Percentiles rank a stretch among this genome's conserved stretches.
Evolutionary conservation across 1,140 invertebrate species (phyloP).

Genomic region (Odontomachus brunneus): DNA sequence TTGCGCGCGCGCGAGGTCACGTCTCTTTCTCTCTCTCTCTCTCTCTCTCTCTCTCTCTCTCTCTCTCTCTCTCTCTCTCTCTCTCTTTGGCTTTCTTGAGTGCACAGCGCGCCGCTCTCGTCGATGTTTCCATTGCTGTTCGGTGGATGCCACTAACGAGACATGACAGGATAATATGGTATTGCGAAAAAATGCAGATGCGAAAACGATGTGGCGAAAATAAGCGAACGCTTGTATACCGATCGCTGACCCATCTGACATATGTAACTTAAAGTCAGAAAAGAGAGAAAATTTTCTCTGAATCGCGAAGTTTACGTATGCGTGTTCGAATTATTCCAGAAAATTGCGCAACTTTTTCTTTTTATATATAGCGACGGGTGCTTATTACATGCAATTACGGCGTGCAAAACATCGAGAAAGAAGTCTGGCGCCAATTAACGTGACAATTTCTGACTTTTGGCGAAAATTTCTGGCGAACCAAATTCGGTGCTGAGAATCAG

Average conservation of each 20-base stretch:
- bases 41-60: too few species aligned
- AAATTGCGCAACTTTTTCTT: too few species aligned
- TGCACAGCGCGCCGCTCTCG: not conserved
- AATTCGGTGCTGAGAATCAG: too few species aligned
- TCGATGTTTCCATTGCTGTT: constrained; percentile 11
- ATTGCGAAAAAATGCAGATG: constrained; percentile 29
- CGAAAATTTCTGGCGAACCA: too few species aligned
- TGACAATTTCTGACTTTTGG: too few species aligned
- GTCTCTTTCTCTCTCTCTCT: constrained; percentile 10
- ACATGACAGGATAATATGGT: constrained; percentile 49
- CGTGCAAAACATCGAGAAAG: too few species aligned
- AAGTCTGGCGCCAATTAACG: too few species aligned
- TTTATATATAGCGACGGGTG: too few species aligned
- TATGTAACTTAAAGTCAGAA: not conserved
- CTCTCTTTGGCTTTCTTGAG: too few species aligned
- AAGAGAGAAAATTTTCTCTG: too few species aligned
- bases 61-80: constrained; percentile 11
- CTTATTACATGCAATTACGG: too few species aligned
- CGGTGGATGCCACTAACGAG: constrained; percentile 28
- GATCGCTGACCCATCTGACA: not conserved
- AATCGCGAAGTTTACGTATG: not conserved
- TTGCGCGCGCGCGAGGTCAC: constrained; percentile 32
- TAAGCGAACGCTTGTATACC: not conserved
- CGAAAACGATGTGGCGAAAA: constrained; percentile 4
- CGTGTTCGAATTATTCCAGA: not conserved